Evolutionary conservation across 2,888 invertebrate species (phyloP), one percentile per base, ranked within the genome.

Genomic region (Oscheius sp.): DNA sequence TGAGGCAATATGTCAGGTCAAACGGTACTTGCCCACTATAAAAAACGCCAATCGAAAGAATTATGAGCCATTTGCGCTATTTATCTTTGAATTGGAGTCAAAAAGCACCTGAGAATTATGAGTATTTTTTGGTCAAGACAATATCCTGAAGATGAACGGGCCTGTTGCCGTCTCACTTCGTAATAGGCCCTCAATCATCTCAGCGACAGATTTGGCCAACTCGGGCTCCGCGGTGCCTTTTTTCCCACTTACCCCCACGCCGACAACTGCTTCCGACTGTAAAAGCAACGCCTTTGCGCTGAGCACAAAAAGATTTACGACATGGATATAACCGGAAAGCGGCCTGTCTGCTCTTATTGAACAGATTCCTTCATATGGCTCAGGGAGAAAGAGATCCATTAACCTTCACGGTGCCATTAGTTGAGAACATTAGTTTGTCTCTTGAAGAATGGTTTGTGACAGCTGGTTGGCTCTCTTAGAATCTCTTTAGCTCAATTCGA

Each of bases 261-360:
- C 45, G 20, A 45, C 61, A 61, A 61, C 61, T 61, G 61, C 61
- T 61, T 61, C 45, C 45, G 61, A 61, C 61, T 61, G 61, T 61
- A 61, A 61, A 61, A 61, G 61, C 61, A 61, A 61, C 61, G 61
- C 61, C 61, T 61, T 61, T 61, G 61, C 61, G 61, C 61, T 29
- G 61, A 45, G 61, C 45, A 61, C 45, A 33, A 61, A 55, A 45
- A 61, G 61, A 61, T 61, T 61, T 61, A 61, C 61, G 61, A 34
- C 50, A n/a, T n/a, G 17, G 48, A 33, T 25, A 34, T 12, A 31
- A 34, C 57, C 57, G 57, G 57, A 57, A 57, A 33, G 37, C n/a
- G 33, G 31, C 12, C 20, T 27, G 12, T 33, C 37, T 2, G 1
- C 37, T 37, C 6, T 39, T 37, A 23, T 33, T 17, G 42, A 3